Evolutionary conservation across 2,113 vertebrate species (phyloP).

Genomic region (Fregata magnificens): DNA sequence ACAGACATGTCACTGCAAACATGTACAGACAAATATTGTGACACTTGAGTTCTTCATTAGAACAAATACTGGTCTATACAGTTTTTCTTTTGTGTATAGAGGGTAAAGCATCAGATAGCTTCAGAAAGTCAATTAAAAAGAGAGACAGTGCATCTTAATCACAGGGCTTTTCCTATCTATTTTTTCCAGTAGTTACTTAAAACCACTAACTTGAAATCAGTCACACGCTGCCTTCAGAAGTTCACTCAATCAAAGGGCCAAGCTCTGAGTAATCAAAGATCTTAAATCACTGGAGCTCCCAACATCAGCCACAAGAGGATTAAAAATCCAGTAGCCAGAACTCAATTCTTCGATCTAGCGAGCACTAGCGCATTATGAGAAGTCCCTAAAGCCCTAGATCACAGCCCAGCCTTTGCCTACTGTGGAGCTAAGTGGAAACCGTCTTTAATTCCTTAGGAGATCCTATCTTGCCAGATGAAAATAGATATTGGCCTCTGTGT

Average conservation of each 20-base stretch:
- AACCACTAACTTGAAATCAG: constrained; percentile 84
- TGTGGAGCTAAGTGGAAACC: constrained; percentile 82
- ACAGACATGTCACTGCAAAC: neutral
- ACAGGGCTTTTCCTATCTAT: constrained; percentile 74
- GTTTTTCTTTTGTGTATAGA: constrained; percentile 19
- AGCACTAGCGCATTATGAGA: constrained; percentile 90
- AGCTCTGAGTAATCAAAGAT: constrained; percentile 96
- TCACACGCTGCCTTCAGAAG: constrained; percentile 85
- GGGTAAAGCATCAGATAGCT: constrained; percentile 63
- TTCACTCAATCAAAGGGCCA: constrained; percentile 95
- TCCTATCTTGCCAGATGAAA: constrained; percentile 97
- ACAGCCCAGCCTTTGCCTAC: constrained; percentile 85
- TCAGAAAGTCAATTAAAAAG: constrained; percentile 78
- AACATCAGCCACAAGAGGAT: constrained; percentile 94
- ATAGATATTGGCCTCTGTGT: constrained; percentile 95
- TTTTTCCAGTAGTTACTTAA: constrained; percentile 78
- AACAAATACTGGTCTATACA: constrained; percentile 4
- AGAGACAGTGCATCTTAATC: constrained; percentile 72
- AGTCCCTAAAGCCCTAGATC: constrained; percentile 95
- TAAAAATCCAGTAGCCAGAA: constrained; percentile 99
- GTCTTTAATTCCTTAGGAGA: constrained; percentile 97
- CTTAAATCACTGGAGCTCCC: constrained; percentile 95
- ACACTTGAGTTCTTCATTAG: constrained; percentile 48
- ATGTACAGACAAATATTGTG: neutral
- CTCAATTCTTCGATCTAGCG: constrained; percentile 90